Evolutionary conservation across 2,888 invertebrate genomes (phyloP).

Genomic region (Chrysolina oricalcia): DNA sequence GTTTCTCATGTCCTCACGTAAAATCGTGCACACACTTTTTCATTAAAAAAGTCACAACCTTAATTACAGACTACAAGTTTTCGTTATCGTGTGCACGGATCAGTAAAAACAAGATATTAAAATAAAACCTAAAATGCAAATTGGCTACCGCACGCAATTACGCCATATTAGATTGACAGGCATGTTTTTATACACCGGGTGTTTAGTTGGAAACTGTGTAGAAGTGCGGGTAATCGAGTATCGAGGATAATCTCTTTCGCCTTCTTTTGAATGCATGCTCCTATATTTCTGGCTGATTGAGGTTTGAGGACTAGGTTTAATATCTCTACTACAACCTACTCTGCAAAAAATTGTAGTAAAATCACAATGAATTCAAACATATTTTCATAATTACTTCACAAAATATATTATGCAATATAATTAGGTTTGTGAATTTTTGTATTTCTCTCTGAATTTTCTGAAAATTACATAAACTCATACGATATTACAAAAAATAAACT

Average conservation of each 20-base stretch:
- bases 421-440: no score
- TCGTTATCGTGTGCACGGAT: constrained; percentile 42
- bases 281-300: no score
- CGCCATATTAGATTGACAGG: constrained; percentile 65
- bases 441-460: no score
- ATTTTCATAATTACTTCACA: no score
- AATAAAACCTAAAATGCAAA: constrained; percentile 64
- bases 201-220: not conserved
- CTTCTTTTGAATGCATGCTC: not conserved
- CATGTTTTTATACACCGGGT: constrained; percentile 57
- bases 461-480: no score
- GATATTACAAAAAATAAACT: no score
- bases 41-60: constrained; percentile 48
- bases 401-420: no score
- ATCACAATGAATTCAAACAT: no score
- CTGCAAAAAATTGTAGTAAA: no score
- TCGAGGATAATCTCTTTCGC: not conserved
- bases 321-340: no score
- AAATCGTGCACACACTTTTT: constrained; percentile 42
- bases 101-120: constrained; percentile 50
- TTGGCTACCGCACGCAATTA: constrained; percentile 66
- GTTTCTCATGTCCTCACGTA: constrained; percentile 44
- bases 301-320: no score
- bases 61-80: constrained; percentile 45
- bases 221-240: not conserved